Evolutionary conservation across 2,888 invertebrate species (phyloP).

Genomic region (Eudemis profundana): DNA sequence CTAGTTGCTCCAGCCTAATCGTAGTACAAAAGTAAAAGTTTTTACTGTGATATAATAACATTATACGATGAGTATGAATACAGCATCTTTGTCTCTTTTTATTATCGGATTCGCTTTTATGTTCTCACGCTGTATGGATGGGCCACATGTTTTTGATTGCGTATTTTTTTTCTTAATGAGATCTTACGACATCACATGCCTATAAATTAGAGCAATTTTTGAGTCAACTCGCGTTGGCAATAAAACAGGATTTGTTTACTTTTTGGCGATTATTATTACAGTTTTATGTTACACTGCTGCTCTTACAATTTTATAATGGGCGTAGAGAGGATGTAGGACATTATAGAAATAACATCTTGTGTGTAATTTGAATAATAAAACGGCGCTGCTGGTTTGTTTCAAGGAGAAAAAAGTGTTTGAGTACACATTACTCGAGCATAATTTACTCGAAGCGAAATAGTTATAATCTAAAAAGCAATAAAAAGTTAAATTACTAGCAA

Average conservation of each 20-base stretch:
- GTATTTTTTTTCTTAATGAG: constrained; percentile 73
- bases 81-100: constrained; percentile 64
- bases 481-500: constrained; percentile 18
- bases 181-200: constrained; percentile 69
- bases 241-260: constrained; percentile 77
- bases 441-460: neutral
- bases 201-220: constrained; percentile 78
- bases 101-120: constrained; percentile 65
- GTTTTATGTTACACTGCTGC: constrained; percentile 38
- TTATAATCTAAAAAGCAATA: constrained; percentile 17
- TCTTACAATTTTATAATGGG: constrained; percentile 30
- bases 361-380: neutral
- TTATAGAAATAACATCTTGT: constrained; percentile 23
- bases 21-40: neutral
- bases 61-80: constrained; percentile 54
- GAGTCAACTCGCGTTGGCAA: constrained; percentile 72
- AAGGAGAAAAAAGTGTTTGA: neutral
- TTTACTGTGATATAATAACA: constrained; percentile 27
- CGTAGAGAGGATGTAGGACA: constrained; percentile 21
- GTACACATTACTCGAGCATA: neutral
- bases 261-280: constrained; percentile 39
- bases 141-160: constrained; percentile 80
- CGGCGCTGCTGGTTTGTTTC: neutral
- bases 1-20: neutral
- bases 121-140: constrained; percentile 74